A percentile compares a stretch with the other conserved stretches of the same genome.
These are phyloP conservation scores for Taxidea taxus DNA, from an alignment of 2,113 vertebrate genomes.

Conservation along the genomic window DNA sequence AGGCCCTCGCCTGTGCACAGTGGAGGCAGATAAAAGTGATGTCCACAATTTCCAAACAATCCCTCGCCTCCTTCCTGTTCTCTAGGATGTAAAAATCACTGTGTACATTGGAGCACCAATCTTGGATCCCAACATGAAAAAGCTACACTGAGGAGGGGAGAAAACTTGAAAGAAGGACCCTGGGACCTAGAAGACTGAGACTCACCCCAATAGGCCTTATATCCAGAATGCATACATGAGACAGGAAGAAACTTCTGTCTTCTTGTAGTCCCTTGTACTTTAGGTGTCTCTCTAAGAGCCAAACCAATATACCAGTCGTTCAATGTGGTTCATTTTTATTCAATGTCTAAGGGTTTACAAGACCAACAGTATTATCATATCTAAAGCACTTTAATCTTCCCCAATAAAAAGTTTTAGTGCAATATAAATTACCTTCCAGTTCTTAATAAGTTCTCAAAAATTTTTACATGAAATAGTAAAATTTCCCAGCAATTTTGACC, in stretches of 20 bases:
- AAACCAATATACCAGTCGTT: background rate
- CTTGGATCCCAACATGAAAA: background rate
- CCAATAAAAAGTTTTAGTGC: background rate
- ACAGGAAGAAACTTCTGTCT: background rate
- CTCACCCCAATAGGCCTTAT: no score
- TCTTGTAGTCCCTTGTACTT: background rate
- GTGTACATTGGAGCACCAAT: background rate
- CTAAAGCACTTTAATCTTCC: background rate
- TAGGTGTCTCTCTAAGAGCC: background rate
- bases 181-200: background rate
- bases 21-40: background rate
- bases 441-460: slow-evolving; percentile 17
- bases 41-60: background rate
- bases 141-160: background rate
- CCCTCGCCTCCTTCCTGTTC: background rate
- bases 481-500: background rate
- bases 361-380: background rate
- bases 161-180: background rate
- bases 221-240: background rate
- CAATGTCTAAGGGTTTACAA: background rate
- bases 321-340: background rate
- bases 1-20: background rate
- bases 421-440: background rate
- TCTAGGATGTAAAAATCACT: background rate
- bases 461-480: background rate